These are phyloP conservation scores for Aegithalos caudatus DNA, from an alignment of 2,113 vertebrate genomes.

Conservation along the genomic window DNA sequence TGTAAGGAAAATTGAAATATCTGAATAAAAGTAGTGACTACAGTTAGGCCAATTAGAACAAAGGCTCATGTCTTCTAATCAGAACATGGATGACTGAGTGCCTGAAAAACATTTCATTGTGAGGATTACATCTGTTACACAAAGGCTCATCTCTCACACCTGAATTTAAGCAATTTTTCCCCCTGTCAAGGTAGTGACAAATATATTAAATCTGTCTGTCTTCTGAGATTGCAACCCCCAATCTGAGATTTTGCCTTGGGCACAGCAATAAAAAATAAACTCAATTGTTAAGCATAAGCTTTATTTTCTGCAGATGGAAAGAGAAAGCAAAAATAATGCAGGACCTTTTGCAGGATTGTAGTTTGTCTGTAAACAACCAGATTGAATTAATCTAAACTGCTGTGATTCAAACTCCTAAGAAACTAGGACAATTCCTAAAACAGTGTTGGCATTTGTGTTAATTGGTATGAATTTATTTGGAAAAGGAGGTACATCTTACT, in stretches of 20 bases:
- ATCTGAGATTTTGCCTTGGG: slow-evolving; percentile 68
- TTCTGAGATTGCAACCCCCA: slow-evolving; percentile 64
- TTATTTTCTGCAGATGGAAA: slow-evolving; percentile 39
- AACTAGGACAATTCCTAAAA: background rate
- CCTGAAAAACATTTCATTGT: background rate
- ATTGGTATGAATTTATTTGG: background rate
- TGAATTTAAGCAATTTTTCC: slow-evolving; percentile 61
- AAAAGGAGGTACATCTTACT: background rate
- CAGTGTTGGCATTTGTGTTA: background rate
- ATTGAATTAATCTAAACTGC: background rate
- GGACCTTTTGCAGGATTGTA: background rate
- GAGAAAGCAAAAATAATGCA: background rate
- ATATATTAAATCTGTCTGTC: slow-evolving; percentile 76
- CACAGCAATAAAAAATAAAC: slow-evolving; percentile 66
- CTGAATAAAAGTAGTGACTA: background rate
- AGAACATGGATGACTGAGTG: background rate
- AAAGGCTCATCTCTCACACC: slow-evolving; percentile 43
- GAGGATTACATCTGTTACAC: slow-evolving; percentile 44
- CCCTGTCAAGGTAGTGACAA: slow-evolving; percentile 68
- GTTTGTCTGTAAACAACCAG: background rate
- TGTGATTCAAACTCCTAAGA: background rate
- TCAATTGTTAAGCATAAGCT: slow-evolving; percentile 36
- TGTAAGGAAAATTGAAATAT: background rate
- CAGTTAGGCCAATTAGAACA: slow-evolving; percentile 11
- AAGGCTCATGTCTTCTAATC: background rate